These are phyloP conservation scores for Drosophila putrida DNA, from an alignment of 2,888 invertebrate species.

Conservation along the genomic window DNA sequence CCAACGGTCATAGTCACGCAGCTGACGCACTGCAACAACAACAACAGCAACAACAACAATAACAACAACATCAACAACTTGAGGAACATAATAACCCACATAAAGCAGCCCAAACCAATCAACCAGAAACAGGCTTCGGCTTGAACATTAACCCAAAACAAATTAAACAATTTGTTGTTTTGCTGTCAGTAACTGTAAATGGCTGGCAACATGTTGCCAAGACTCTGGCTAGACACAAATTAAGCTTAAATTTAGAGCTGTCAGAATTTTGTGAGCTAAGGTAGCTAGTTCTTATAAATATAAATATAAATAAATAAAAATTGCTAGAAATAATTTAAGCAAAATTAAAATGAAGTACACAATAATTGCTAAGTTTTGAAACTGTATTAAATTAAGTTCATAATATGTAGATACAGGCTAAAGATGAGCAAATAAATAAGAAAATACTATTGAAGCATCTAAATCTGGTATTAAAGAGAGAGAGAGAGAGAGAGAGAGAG, in stretches of 20 bases:
- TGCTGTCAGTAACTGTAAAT: conserved; percentile 46
- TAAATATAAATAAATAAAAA: too few relatives aligned
- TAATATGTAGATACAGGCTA: too few relatives aligned
- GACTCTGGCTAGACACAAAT: not conserved
- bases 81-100: conserved; percentile 64
- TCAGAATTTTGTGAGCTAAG: too few relatives aligned
- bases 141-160: conserved; percentile 60
- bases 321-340: too few relatives aligned
- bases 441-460: too few relatives aligned
- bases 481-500: too few relatives aligned
- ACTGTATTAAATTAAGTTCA: too few relatives aligned
- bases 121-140: conserved; percentile 54
- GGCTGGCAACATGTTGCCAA: conserved; percentile 38
- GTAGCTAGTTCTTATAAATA: too few relatives aligned
- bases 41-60: conserved; percentile 10
- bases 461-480: too few relatives aligned
- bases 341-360: too few relatives aligned
- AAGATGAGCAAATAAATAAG: too few relatives aligned
- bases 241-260: not conserved
- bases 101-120: conserved; percentile 52
- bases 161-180: conserved; percentile 73
- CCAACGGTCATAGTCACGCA: conserved; percentile 62
- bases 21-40: conserved; percentile 49
- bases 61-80: conserved; percentile 13
- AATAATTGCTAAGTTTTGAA: too few relatives aligned